phyloP scores from a whole-genome alignment of 2,888 invertebrate species.

The Ceriagrion tenellum region DNA sequence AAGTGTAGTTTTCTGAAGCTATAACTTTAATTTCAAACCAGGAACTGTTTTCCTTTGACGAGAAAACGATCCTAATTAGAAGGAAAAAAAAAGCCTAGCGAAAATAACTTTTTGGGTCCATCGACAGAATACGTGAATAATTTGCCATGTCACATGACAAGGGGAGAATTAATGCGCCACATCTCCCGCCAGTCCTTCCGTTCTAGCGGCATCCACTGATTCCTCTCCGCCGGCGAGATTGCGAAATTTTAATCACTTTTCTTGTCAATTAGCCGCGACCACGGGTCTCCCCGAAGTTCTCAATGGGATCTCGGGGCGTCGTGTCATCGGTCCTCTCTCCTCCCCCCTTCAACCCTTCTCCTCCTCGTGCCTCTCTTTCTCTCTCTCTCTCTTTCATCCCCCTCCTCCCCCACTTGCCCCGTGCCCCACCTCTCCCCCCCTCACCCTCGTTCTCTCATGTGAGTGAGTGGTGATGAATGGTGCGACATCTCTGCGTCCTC shows the following conservation, averaged over 20 bases:
- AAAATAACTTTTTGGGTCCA: no score
- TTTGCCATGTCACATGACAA: no score
- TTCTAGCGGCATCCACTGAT: background rate
- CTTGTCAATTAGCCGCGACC: slow-evolving; percentile 10
- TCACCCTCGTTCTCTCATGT: background rate
- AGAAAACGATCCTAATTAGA: no score
- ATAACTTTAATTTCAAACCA: no score
- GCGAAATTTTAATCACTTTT: background rate
- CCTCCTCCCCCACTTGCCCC: no score
- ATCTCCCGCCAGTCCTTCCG: background rate
- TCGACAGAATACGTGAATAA: no score
- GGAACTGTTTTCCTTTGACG: no score
- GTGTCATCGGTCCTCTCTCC: background rate
- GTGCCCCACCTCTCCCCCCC: background rate
- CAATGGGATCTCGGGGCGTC: slow-evolving; percentile 15
- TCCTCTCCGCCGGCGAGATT: background rate
- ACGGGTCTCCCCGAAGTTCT: background rate
- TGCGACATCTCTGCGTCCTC: background rate
- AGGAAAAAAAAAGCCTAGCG: no score
- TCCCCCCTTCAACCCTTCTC: background rate
- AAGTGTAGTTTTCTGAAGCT: no score
- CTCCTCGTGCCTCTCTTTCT: no score
- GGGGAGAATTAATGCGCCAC: no score
- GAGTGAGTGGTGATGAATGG: slow-evolving; percentile 5
- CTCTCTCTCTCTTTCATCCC: no score